Conservation (phyloP, 2,113 vertebrate genomes). For the Apistogramma diplotaenia region DNA sequence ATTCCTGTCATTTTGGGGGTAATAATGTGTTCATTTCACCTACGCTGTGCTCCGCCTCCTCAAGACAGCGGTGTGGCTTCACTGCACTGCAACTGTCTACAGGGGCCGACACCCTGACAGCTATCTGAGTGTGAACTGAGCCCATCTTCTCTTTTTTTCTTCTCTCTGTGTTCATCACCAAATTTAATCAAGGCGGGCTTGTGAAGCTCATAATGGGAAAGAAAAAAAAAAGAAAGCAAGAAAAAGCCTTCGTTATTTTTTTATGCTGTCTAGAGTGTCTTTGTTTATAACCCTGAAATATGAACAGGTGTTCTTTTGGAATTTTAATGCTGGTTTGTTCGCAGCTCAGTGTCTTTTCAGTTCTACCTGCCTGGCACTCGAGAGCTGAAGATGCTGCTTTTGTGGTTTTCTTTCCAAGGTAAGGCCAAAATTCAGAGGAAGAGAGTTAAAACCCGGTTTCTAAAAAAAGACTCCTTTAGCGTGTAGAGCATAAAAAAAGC, state of each 20-base stretch:
- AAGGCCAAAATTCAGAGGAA: conserved; percentile 8
- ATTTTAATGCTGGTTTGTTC: conserved; percentile 28
- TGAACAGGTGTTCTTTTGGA: conserved; percentile 43
- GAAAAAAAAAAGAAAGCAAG: neutral
- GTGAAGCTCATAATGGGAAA: neutral
- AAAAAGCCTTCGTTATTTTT: conserved; percentile 12
- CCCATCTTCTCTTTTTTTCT: conserved; percentile 9
- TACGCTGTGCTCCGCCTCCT: neutral
- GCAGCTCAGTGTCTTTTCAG: conserved; percentile 23
- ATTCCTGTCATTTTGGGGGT: neutral
- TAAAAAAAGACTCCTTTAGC: neutral
- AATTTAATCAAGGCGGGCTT: conserved; percentile 10
- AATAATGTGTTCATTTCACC: neutral
- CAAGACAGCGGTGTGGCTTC: neutral
- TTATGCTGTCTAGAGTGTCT: conserved; percentile 28
- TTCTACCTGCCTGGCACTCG: neutral
- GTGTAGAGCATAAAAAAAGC: neutral
- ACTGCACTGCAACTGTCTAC: neutral
- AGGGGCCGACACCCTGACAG: conserved; percentile 19
- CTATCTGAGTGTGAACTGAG: conserved; percentile 3
- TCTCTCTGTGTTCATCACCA: neutral
- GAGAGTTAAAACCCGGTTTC: neutral
- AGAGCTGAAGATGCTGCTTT: conserved; percentile 21
- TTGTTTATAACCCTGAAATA: conserved; percentile 36
- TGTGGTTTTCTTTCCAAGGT: conserved; percentile 7